phyloP scores from a whole-genome alignment of 2,888 invertebrate species.

The Galerucella calmariensis region DNA sequence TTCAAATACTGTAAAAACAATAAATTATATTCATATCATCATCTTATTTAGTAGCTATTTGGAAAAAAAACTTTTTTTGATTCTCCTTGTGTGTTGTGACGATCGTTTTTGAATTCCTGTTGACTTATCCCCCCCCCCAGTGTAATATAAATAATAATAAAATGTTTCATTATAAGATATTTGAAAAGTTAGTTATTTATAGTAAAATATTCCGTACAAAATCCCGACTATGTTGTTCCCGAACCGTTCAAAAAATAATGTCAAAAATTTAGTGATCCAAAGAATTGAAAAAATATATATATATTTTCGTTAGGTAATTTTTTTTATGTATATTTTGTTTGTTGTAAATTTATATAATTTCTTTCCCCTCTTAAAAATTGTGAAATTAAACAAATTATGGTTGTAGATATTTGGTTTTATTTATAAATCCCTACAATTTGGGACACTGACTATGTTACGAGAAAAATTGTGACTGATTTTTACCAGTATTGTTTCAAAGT shows the following conservation, averaged over 20 bases:
- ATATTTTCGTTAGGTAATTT: constrained; percentile 3
- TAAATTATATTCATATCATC: too few relatives aligned
- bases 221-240: constrained; percentile 35
- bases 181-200: constrained; percentile 40
- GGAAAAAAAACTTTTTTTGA: background rate
- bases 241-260: constrained; percentile 29
- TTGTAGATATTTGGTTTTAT: constrained; percentile 5
- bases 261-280: constrained; percentile 14
- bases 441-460: background rate
- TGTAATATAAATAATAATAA: constrained; percentile 51
- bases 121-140: constrained; percentile 36
- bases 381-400: background rate
- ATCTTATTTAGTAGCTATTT: background rate
- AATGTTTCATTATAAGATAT: constrained; percentile 50
- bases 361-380: background rate
- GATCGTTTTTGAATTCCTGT: constrained; percentile 11
- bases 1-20: too few relatives aligned
- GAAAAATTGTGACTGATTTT: constrained; percentile 2
- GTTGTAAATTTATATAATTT: constrained; percentile 2
- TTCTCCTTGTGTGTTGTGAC: constrained; percentile 34
- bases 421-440: background rate
- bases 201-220: constrained; percentile 31
- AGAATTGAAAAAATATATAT: constrained; percentile 17
- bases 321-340: constrained; percentile 5
- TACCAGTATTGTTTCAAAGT: background rate